phyloP scores from a whole-genome alignment of 1,140 invertebrate species.

The Drosophila mojavensis region DNA sequence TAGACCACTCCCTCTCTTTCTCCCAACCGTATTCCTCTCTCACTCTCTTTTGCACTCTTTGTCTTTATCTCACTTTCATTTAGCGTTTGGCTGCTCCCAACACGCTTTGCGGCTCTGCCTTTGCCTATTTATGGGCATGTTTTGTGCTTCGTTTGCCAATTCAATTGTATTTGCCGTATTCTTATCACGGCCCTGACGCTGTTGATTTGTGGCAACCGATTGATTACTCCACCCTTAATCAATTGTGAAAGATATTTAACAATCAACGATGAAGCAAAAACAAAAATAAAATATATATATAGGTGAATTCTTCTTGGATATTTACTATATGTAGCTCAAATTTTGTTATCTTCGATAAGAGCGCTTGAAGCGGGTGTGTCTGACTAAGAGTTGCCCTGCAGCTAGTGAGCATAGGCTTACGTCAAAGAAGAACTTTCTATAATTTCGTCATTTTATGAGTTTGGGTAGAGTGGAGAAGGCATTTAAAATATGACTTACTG shows the following conservation, averaged over 20 bases:
- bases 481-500: too few species aligned
- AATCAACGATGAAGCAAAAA: not conserved
- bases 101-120: conserved; percentile 34
- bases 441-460: too few species aligned
- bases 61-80: conserved; percentile 7
- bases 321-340: not conserved
- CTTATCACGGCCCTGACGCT: conserved; percentile 43
- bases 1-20: not conserved
- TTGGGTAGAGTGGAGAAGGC: too few species aligned
- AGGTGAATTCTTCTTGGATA: conserved; percentile 6
- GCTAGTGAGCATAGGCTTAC: too few species aligned
- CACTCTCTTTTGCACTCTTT: not conserved
- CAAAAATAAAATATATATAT: too few species aligned
- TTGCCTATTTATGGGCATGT: conserved; percentile 80
- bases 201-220: conserved; percentile 32
- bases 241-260: conserved; percentile 17
- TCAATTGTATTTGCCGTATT: conserved; percentile 29
- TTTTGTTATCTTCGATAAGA: not conserved
- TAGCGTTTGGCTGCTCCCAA: conserved; percentile 16
- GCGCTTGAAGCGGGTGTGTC: too few species aligned
- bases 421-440: too few species aligned
- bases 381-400: too few species aligned
- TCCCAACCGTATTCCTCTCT: not conserved
- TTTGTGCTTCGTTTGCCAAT: conserved; percentile 41
- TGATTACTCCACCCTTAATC: conserved; percentile 21